Evolutionary conservation across 2,113 vertebrate species (phyloP).

Genomic region (Oryctolagus cuniculus): DNA sequence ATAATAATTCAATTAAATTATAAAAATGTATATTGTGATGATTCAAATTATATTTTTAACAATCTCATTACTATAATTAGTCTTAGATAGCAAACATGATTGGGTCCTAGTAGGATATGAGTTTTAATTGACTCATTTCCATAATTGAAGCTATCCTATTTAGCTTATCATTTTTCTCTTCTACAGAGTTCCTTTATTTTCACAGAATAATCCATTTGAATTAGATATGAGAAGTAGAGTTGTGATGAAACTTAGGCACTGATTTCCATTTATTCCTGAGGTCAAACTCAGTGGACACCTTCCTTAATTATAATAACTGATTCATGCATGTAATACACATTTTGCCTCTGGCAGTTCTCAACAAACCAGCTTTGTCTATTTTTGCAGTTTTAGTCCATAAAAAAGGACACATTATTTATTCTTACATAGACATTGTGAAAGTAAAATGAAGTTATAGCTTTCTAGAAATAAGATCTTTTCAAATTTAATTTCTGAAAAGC

Average conservation of each 20-base stretch:
- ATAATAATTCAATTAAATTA: slow-evolving; percentile 72
- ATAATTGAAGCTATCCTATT: slow-evolving; percentile 50
- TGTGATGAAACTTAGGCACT: not conserved
- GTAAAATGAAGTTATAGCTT: slow-evolving; percentile 8
- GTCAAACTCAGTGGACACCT: not conserved
- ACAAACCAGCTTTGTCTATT: not conserved
- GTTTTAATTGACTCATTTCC: slow-evolving; percentile 70
- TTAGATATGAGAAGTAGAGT: slow-evolving; percentile 27
- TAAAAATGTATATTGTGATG: slow-evolving; percentile 67
- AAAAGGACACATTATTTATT: not conserved
- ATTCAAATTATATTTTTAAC: slow-evolving; percentile 69
- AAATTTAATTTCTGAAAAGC: slow-evolving; percentile 29
- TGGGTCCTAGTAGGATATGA: slow-evolving; percentile 51
- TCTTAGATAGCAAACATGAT: slow-evolving; percentile 68
- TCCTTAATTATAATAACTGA: slow-evolving; percentile 60
- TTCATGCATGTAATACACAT: not conserved
- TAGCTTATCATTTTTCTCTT: slow-evolving; percentile 69
- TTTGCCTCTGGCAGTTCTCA: slow-evolving; percentile 50
- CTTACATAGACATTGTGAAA: not conserved
- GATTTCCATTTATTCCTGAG: slow-evolving; percentile 27
- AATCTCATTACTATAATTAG: slow-evolving; percentile 69
- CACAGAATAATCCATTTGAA: slow-evolving; percentile 38
- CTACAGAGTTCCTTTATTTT: slow-evolving; percentile 65
- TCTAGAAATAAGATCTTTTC: not conserved
- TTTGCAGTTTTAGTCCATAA: not conserved